Base-by-base conservation (phyloP, 2,888 invertebrate species). In the Apocheima hispidaria region DNA sequence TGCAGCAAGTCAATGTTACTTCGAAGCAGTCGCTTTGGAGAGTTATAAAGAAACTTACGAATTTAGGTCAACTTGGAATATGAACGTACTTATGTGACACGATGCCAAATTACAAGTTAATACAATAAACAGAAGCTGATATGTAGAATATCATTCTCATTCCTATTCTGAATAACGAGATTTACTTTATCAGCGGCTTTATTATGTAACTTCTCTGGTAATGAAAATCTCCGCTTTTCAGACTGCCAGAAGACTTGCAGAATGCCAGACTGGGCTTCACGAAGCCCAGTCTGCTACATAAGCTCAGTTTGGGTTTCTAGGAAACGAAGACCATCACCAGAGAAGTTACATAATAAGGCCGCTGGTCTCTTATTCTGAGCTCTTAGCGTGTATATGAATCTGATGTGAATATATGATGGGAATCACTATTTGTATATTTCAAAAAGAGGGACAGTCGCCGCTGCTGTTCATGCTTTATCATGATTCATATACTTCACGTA, bases 401-500 rank as follows among this genome's bases (percentile, higher is more conserved):
- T 43, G 14, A 26, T 6, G 28, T 57, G 35, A 58, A 51, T 58
- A 5, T 51, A 35, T 44, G 28, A 51, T 58, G 58, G 14, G 18
- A 26, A 16, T 21, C 50, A 20, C 23, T 10, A 10, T 49, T 49
- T 41, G 49, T 49, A n/a, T 21, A 49, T 56, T 56, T 48, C 30
- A n/a, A 30, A 55, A 55, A 18, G n/a, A 26, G 49, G 14, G 30
- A 30, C 21, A 40, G 21, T 41, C 26, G 35, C 20, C 36, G 16
- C 50, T 55, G 54, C 54, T 28, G 35, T 40, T 28, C 41, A 50
- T 55, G n/a, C 16, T 49, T 41, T 28, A 0, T 30, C 23, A 40
- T 40, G 33, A 36, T 38, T 60, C 51, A 60, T 51, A 10, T 38
- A 10, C 20, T 50, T 43, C 30, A 21, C 60, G 41, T 54, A 54